These are phyloP conservation scores for Rousettus leschenaultii DNA, from an alignment of 2,113 vertebrate species.

Conservation along the genomic window DNA sequence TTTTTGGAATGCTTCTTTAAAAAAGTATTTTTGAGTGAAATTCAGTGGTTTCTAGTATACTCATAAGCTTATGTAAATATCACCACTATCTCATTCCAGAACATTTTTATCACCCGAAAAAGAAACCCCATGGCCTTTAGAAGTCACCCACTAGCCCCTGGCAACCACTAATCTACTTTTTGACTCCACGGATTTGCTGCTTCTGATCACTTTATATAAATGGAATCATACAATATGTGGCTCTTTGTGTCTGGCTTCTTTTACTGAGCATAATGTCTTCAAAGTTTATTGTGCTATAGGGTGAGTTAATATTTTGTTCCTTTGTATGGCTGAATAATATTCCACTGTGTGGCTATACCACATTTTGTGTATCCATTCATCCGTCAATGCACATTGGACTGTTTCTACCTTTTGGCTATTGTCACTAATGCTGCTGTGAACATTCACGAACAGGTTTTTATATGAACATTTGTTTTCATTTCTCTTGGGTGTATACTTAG, in stretches of 20 bases:
- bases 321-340: neutral
- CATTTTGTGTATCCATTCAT: no score
- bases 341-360: no score
- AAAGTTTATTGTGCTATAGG: neutral
- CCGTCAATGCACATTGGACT: neutral
- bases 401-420: neutral
- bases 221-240: neutral
- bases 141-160: neutral
- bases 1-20: neutral
- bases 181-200: neutral
- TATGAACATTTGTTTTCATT: neutral
- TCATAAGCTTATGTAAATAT: neutral
- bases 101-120: neutral
- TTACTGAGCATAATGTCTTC: neutral
- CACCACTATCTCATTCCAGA: neutral
- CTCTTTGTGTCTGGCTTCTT: neutral
- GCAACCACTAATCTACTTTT: neutral
- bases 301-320: neutral
- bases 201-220: neutral
- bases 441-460: neutral
- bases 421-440: neutral
- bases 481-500: neutral
- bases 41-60: neutral
- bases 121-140: neutral
- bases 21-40: neutral